Percentiles rank a stretch among this genome's conserved stretches.
Conservation (phyloP, 37 sponge, comb jelly and placozoan genomes). For the Haliclona indistincta region DNA sequence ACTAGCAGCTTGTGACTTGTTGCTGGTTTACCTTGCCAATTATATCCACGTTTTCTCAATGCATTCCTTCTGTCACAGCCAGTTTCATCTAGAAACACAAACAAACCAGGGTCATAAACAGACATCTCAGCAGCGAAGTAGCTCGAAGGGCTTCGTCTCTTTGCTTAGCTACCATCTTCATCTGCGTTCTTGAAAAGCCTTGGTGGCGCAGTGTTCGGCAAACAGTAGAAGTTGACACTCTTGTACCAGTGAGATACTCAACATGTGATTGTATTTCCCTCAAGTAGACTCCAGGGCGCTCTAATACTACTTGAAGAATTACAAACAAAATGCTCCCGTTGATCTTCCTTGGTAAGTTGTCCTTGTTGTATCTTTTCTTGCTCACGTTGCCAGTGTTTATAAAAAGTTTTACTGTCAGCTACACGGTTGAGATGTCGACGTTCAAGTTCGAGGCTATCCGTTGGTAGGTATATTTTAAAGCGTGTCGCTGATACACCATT, state of each 20-base stretch:
- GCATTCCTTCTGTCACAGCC: conserved; percentile 13
- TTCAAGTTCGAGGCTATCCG: conserved; percentile 16
- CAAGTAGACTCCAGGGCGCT: background rate
- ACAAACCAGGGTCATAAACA: background rate
- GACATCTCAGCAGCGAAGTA: background rate
- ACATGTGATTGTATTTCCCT: conserved; percentile 2
- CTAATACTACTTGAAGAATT: background rate
- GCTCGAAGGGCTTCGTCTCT: background rate
- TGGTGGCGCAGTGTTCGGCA: background rate
- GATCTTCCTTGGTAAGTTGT: background rate
- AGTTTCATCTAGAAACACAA: conserved; percentile 19
- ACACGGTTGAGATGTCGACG: conserved; percentile 13
- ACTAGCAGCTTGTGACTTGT: too few relatives aligned
- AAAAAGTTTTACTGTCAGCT: background rate
- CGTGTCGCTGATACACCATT: conserved; percentile 16
- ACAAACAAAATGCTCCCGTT: background rate
- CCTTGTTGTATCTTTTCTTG: background rate
- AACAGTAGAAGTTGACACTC: background rate
- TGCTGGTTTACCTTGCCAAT: conserved; percentile 2
- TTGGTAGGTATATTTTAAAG: background rate
- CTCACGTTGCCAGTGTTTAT: background rate
- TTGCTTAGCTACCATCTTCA: background rate
- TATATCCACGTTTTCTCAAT: background rate
- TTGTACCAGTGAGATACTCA: background rate
- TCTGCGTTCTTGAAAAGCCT: background rate